Evolutionary conservation across 2,888 invertebrate genomes (phyloP).

Genomic region (Ophraella communa): DNA sequence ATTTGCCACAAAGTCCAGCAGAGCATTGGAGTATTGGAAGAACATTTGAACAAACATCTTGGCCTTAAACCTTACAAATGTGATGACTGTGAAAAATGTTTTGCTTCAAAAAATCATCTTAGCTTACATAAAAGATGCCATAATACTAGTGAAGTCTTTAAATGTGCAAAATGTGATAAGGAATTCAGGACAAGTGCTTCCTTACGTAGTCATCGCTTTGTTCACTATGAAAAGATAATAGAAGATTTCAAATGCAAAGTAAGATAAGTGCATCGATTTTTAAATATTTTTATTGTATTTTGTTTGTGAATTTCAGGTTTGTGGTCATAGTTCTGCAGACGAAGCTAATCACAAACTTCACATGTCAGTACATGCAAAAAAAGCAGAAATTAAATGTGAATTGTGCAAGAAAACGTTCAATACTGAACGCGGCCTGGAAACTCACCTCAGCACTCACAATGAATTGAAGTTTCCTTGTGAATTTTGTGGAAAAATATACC

Average conservation of each 20-base stretch:
- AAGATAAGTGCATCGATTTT: slow-evolving; percentile 6
- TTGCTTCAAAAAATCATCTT: slow-evolving; percentile 46
- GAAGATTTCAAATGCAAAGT: slow-evolving; percentile 48
- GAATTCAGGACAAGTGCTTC: slow-evolving; percentile 47
- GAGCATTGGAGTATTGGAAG: slow-evolving; percentile 46
- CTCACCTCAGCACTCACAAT: slow-evolving; percentile 46
- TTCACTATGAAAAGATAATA: slow-evolving; percentile 45
- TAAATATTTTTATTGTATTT: slow-evolving; percentile 6
- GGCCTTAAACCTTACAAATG: slow-evolving; percentile 49
- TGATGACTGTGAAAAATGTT: slow-evolving; percentile 46
- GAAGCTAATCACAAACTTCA: slow-evolving; percentile 42
- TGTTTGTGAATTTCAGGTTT: slow-evolving; percentile 40
- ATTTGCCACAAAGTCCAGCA: slow-evolving; percentile 48
- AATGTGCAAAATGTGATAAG: slow-evolving; percentile 49
- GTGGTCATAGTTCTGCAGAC: slow-evolving; percentile 41
- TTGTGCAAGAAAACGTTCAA: slow-evolving; percentile 47
- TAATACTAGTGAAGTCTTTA: slow-evolving; percentile 42
- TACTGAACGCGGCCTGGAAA: slow-evolving; percentile 45
- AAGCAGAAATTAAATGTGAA: slow-evolving; percentile 44
- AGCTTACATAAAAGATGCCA: slow-evolving; percentile 49
- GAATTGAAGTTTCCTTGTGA: slow-evolving; percentile 51
- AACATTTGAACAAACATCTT: slow-evolving; percentile 48
- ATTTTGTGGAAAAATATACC: slow-evolving; percentile 49
- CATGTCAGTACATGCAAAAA: slow-evolving; percentile 43
- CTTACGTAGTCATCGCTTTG: slow-evolving; percentile 46